Conservation (phyloP, 2,888 invertebrate species). For the Subacronicta megacephala region DNA sequence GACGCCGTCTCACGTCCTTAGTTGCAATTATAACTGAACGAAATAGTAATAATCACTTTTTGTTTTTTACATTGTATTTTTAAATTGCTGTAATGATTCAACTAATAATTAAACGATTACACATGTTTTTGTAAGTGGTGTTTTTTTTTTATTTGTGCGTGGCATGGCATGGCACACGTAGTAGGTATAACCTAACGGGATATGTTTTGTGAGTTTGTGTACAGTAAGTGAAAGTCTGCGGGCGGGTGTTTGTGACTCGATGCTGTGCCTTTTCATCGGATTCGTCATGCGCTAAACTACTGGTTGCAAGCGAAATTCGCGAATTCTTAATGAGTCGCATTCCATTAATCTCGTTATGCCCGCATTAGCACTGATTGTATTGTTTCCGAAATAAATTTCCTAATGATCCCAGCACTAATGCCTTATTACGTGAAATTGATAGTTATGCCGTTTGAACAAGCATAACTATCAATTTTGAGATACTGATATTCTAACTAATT, state of each 20-base stretch:
- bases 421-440: no score
- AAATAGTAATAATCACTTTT: conserved; percentile 80
- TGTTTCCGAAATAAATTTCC: not conserved
- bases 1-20: conserved; percentile 83
- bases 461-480: no score
- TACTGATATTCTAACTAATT: no score
- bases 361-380: not conserved
- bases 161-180: conserved; percentile 17
- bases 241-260: conserved; percentile 7
- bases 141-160: conserved; percentile 64
- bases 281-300: conserved; percentile 15
- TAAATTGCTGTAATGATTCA: conserved; percentile 88
- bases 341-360: conserved; percentile 1
- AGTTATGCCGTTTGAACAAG: no score
- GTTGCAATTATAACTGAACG: conserved; percentile 84
- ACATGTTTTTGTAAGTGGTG: conserved; percentile 84
- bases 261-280: conserved; percentile 13
- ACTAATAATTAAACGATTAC: conserved; percentile 76
- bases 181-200: conserved; percentile 49
- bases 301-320: conserved; percentile 24
- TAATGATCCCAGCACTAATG: no score
- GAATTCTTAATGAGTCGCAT: conserved; percentile 2
- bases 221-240: conserved; percentile 55
- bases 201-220: conserved; percentile 10
- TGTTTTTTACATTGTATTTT: conserved; percentile 84